Percentiles rank a stretch among this genome's conserved stretches.
These are phyloP conservation scores for Alviniconcha marisindica DNA, from an alignment of 1,140 invertebrate species.

Conservation along the genomic window DNA sequence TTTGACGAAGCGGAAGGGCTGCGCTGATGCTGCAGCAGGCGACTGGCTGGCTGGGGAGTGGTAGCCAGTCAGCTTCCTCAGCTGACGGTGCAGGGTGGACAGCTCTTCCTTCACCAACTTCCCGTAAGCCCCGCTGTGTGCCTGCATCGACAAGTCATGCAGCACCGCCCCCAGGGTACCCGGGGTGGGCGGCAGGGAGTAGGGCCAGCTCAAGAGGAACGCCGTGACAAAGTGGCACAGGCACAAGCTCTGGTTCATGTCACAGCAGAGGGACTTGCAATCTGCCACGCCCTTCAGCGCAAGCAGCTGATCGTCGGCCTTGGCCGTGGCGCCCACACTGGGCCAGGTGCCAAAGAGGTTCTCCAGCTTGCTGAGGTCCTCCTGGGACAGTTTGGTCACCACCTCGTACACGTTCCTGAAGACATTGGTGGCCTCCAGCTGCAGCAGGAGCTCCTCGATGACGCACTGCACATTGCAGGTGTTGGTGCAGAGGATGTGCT, in stretches of 20 bases:
- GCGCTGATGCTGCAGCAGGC: too few relatives aligned
- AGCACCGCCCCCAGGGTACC: background rate
- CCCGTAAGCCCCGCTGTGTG: background rate
- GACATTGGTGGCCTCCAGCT: background rate
- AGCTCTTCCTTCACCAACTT: background rate
- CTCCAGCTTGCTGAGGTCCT: constrained; percentile 7
- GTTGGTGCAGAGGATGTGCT: constrained; percentile 2
- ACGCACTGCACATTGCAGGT: constrained; percentile 2
- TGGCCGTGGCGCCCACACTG: background rate
- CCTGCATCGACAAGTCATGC: background rate
- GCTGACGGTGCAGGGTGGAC: constrained; percentile 4
- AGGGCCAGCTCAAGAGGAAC: constrained; percentile 30
- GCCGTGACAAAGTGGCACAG: constrained; percentile 25
- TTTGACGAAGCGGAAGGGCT: too few relatives aligned
- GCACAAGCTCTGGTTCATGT: background rate
- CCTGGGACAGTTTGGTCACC: background rate
- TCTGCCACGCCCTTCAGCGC: too few relatives aligned
- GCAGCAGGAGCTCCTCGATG: background rate
- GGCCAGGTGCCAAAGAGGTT: constrained; percentile 15
- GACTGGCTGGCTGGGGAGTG: too few relatives aligned
- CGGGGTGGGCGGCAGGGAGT: background rate
- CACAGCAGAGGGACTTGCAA: background rate
- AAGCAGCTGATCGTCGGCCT: background rate
- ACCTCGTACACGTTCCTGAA: background rate
- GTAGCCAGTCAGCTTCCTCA: constrained; percentile 24